These are phyloP conservation scores for Trachelipus rathkii DNA, from an alignment of 1,140 invertebrate genomes.

Conservation along the genomic window DNA sequence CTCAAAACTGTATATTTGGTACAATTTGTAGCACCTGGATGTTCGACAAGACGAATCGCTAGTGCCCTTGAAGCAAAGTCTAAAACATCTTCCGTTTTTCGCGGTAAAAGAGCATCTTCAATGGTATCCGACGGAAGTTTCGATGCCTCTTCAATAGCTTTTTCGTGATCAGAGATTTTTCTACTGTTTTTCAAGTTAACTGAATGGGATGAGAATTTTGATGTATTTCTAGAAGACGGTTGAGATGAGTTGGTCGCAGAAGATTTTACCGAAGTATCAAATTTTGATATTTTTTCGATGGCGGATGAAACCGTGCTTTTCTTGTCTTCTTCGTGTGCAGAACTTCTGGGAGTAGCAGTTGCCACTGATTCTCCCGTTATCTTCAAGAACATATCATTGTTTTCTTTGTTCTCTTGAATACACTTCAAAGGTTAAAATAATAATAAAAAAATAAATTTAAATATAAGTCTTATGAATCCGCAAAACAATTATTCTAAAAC, in stretches of 20 bases:
- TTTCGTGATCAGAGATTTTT: not conserved
- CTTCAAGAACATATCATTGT: not conserved
- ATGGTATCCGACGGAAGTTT: constrained; percentile 32
- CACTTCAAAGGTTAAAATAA: no score
- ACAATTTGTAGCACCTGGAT: constrained; percentile 42
- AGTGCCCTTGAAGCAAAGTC: constrained; percentile 33
- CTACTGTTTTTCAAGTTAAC: not conserved
- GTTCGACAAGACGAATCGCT: constrained; percentile 39
- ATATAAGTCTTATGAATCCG: no score
- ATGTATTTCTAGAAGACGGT: constrained; percentile 12
- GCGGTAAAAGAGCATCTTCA: constrained; percentile 35
- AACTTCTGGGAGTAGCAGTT: not conserved
- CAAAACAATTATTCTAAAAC: no score
- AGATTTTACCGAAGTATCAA: not conserved
- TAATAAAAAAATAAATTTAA: no score
- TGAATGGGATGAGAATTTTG: not conserved
- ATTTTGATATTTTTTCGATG: constrained; percentile 17
- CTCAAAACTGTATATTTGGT: constrained; percentile 38
- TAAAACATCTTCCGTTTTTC: constrained; percentile 32
- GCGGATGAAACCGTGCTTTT: constrained; percentile 24
- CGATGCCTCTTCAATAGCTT: constrained; percentile 25
- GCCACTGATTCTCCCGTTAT: not conserved
- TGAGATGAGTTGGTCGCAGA: constrained; percentile 12
- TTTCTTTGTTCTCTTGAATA: not conserved
- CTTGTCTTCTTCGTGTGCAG: not conserved